Percentiles rank a stretch among this genome's conserved stretches.
Evolutionary conservation across 2,888 invertebrate species (phyloP).

Genomic region (Prionchulus punctatus): DNA sequence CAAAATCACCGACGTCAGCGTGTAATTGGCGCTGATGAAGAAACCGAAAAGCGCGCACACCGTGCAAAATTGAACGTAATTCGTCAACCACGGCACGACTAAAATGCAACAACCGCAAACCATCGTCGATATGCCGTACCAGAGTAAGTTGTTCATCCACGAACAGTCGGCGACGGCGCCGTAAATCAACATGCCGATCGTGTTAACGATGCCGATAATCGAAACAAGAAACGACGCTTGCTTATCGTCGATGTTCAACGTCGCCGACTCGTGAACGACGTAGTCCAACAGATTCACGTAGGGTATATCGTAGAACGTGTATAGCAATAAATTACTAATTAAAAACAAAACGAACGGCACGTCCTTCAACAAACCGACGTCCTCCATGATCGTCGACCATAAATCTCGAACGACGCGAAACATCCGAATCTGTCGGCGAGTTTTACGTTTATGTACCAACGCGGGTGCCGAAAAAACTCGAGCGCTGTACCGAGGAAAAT

Average conservation of each 20-base stretch:
- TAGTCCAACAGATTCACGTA: constrained; percentile 82
- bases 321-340: constrained; percentile 67
- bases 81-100: constrained; percentile 11
- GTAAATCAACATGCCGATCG: constrained; percentile 67
- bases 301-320: constrained; percentile 76
- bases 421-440: not conserved
- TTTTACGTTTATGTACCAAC: not conserved
- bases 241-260: constrained; percentile 48
- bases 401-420: not conserved
- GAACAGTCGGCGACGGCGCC: constrained; percentile 77
- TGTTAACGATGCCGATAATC: constrained; percentile 70
- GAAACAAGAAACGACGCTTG: constrained; percentile 62
- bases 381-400: constrained; percentile 43
- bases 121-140: constrained; percentile 56
- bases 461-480: constrained; percentile 10
- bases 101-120: constrained; percentile 34
- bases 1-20: constrained; percentile 70
- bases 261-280: constrained; percentile 36
- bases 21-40: constrained; percentile 77
- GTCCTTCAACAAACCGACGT: constrained; percentile 61
- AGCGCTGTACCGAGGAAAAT: constrained; percentile 5
- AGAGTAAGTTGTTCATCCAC: constrained; percentile 58
- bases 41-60: constrained; percentile 58
- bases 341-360: constrained; percentile 61
- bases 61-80: constrained; percentile 15